Conservation (phyloP, 2,113 vertebrate genomes). For the Oceanites oceanicus region DNA sequence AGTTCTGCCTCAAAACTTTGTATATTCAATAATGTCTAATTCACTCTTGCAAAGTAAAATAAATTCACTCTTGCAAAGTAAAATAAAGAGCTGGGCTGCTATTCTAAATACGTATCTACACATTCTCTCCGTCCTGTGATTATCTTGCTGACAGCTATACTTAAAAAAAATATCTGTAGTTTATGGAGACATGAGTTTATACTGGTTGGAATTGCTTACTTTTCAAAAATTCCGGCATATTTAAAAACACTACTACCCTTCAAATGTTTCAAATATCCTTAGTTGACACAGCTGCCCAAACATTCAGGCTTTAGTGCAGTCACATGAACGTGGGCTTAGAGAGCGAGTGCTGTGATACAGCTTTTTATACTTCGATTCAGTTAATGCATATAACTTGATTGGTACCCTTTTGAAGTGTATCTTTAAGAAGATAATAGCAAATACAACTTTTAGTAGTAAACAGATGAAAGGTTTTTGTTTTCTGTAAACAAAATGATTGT, state of each 20-base stretch:
- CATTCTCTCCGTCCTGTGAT: background rate
- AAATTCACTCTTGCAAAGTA: background rate
- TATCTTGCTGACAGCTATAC: background rate
- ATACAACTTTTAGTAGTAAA: constrained; percentile 53
- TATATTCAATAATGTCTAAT: background rate
- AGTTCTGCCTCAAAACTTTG: background rate
- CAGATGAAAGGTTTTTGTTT: background rate
- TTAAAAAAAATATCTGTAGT: background rate
- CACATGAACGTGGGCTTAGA: background rate
- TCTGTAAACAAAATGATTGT: constrained; percentile 49
- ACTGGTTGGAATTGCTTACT: background rate
- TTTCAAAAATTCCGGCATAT: background rate
- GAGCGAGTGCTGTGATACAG: background rate
- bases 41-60: background rate
- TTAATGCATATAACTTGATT: background rate
- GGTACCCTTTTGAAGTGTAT: background rate
- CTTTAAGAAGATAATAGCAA: constrained; percentile 38
- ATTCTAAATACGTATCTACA: background rate
- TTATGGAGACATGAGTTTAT: background rate
- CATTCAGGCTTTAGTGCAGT: background rate
- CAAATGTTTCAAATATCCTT: background rate
- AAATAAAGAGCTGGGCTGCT: background rate
- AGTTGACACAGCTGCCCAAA: constrained; percentile 59
- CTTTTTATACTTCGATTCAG: background rate
- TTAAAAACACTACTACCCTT: constrained; percentile 19